Base-by-base conservation (phyloP, 2,797 vertebrate genomes). In the Octomys mimax region DNA sequence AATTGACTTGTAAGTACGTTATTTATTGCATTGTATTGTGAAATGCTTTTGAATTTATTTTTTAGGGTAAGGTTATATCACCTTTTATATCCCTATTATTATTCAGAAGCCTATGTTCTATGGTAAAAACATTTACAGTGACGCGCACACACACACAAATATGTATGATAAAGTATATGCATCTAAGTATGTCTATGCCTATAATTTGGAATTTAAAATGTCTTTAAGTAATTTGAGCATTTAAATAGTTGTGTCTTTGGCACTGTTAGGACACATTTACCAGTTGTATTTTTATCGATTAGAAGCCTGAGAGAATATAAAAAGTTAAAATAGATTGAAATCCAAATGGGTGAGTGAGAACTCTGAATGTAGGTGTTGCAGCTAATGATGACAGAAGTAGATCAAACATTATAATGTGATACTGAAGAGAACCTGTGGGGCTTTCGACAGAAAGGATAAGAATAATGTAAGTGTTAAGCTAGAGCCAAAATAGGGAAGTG, bases 381-480 rank as follows among this genome's bases (percentile, higher is more conserved):
- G 82, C 54, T 71, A 6, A 92, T 42, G 64, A 91, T 89, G 66
- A 88, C 2, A 68, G n/a, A 4, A 84, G 18, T 83, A 39, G 31
- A 70, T 71, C 21, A 87, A 73, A 59, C 18, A 95, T 85, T 62
- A 46, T 14, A 75, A 91, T 68, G 19, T 66, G 52, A 83, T 22
- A 36, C 14, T 68, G 26, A 87, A 31, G 13, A 39, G 36, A 71
- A 61, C 31, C 18, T 91, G 28, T 92, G 59, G 21, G 18, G 2
- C 62, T 87, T 88, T 91, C 82, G 5, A 59, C n/a, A 26, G 10
- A 90, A 3, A 14, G 31, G 33, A 87, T 95, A 87, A 95, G 57
- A 95, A 91, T 90, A 91, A 94, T 28, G 6, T 28, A 46, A 62
- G 33, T 86, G 26, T 95, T 57, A 82, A 81, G 10, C 87, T 57